Evolutionary conservation across 2,113 vertebrate species (phyloP).

Genomic region (Chrysemys picta): DNA sequence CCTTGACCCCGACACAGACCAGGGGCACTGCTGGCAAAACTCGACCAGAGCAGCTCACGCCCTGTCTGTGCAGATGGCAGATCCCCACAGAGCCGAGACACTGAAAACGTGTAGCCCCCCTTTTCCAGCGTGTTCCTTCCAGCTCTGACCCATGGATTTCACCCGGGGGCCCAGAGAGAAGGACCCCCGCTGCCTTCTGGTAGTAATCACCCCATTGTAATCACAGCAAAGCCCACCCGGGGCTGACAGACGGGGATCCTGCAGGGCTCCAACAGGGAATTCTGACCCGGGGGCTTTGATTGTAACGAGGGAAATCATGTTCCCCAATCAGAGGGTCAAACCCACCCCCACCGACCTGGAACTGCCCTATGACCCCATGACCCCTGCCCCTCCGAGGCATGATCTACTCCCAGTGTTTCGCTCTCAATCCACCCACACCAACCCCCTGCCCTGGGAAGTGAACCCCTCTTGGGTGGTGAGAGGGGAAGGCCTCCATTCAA

Average conservation of each 20-base stretch:
- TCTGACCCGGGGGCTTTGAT: background rate
- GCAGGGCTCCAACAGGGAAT: background rate
- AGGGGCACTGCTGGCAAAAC: too few relatives aligned
- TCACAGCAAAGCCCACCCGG: background rate
- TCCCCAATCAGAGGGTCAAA: background rate
- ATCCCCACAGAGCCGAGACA: background rate
- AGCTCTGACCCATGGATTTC: background rate
- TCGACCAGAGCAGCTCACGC: background rate
- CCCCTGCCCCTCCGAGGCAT: background rate
- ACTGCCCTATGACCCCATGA: background rate
- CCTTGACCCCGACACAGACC: too few relatives aligned
- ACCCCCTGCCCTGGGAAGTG: background rate
- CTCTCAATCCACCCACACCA: rapidly evolving
- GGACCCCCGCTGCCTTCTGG: too few relatives aligned
- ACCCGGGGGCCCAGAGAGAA: too few relatives aligned
- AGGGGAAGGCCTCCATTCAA: background rate
- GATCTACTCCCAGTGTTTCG: background rate
- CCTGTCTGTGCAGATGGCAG: background rate
- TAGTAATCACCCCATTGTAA: background rate
- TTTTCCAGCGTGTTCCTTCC: background rate
- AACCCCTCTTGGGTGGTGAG: background rate
- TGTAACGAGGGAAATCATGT: background rate
- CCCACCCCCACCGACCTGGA: background rate
- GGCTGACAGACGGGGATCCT: background rate
- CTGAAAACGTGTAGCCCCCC: background rate